These are phyloP conservation scores for Osmoderma eremita DNA, from an alignment of 2,888 invertebrate species.

Conservation along the genomic window DNA sequence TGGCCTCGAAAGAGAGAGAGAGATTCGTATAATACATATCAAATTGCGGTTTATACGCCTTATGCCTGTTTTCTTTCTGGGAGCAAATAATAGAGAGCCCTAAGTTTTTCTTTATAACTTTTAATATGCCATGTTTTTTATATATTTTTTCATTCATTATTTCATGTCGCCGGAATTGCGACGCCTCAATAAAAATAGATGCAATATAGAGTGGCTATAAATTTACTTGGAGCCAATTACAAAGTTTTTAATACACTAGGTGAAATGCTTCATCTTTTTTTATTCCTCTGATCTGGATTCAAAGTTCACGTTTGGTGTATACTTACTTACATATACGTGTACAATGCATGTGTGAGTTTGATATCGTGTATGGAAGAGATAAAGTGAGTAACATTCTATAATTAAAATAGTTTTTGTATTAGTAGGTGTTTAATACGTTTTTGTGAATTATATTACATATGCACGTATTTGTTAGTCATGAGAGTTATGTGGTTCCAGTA, in stretches of 20 bases:
- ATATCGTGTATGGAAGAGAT: constrained; percentile 6
- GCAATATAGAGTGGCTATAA: too few relatives aligned
- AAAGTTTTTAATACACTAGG: too few relatives aligned
- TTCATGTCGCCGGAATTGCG: too few relatives aligned
- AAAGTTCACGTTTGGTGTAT: constrained; percentile 10
- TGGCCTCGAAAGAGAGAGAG: constrained; percentile 9
- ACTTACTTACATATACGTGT: too few relatives aligned
- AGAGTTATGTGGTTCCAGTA: too few relatives aligned
- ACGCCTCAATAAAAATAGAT: too few relatives aligned
- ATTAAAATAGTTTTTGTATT: constrained; percentile 21
- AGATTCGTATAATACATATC: constrained; percentile 23
- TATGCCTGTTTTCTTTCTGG: constrained; percentile 10
- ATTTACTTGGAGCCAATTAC: too few relatives aligned
- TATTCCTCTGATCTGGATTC: constrained; percentile 17
- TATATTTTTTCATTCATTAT: constrained; percentile 8
- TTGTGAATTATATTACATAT: neutral
- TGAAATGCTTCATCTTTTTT: constrained; percentile 18
- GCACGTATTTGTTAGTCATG: constrained; percentile 1
- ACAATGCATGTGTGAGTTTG: neutral
- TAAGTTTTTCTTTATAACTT: constrained; percentile 6
- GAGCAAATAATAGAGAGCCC: neutral
- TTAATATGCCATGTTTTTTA: neutral
- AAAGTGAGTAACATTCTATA: constrained; percentile 6
- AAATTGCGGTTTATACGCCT: constrained; percentile 10
- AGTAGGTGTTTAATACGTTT: constrained; percentile 2